A percentile compares a stretch with the other conserved stretches of the same genome.
Evolutionary conservation across 2,113 vertebrate species (phyloP).

Genomic region (Xiphorhynchus elegans): DNA sequence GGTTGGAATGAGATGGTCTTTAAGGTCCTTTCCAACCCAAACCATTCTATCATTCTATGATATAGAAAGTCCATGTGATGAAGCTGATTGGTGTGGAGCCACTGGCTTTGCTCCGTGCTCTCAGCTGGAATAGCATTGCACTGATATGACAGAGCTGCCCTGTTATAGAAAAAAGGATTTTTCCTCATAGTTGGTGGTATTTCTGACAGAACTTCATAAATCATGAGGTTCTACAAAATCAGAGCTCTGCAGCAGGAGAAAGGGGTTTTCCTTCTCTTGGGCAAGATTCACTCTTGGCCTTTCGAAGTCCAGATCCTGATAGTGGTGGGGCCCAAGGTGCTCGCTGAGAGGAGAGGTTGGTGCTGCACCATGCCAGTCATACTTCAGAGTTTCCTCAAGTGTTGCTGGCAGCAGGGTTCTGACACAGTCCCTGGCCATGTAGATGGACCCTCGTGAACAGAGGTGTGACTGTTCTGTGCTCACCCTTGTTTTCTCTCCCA

Average conservation of each 20-base stretch:
- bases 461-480: background rate
- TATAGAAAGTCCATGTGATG: accelerated
- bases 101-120: background rate
- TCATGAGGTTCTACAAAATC: background rate
- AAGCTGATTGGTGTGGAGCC: background rate
- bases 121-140: background rate
- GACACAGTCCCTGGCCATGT: accelerated
- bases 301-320: background rate
- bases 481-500: slow-evolving; percentile 55
- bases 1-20: background rate
- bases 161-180: background rate
- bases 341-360: background rate
- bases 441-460: accelerated
- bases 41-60: background rate
- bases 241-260: background rate
- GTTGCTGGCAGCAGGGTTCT: background rate
- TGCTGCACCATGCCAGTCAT: background rate
- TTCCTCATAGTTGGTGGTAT: background rate
- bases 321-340: background rate
- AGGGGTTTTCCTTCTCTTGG: background rate
- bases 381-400: accelerated
- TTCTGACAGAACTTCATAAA: background rate
- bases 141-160: background rate
- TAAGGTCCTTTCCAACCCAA: background rate
- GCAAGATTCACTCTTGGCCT: background rate